Evolutionary conservation across 2,113 vertebrate genomes (phyloP).

Genomic region (Atlantisia rogersi): DNA sequence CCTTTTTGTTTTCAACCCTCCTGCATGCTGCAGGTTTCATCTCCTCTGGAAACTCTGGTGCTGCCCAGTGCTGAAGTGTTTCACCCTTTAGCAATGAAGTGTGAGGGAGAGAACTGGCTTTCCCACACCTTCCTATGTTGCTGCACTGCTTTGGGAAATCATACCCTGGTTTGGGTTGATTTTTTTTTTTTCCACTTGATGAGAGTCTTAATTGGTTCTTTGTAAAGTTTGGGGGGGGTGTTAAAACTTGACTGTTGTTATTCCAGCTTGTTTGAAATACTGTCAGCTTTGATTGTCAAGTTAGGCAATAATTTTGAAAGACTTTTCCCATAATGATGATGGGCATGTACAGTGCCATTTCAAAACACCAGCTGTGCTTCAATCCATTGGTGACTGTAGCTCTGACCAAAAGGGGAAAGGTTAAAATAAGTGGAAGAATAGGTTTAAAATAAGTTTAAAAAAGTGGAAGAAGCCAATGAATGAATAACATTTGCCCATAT

Average conservation of each 20-base stretch:
- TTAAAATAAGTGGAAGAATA: background rate
- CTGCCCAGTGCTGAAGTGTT: background rate
- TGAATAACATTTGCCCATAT: accelerated
- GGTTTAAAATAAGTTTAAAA: background rate
- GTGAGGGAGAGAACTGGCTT: background rate
- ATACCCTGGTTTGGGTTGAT: background rate
- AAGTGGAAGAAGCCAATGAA: background rate
- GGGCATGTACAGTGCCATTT: background rate
- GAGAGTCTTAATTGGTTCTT: background rate
- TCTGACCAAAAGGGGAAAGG: background rate
- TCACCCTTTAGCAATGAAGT: background rate
- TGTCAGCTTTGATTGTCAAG: background rate
- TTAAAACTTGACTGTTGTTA: background rate
- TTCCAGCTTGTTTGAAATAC: background rate
- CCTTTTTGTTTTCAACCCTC: background rate
- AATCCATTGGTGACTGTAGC: background rate
- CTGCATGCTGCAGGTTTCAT: background rate
- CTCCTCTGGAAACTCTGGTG: background rate
- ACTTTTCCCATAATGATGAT: background rate
- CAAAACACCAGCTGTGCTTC: background rate
- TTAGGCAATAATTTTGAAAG: background rate
- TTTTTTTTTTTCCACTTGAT: background rate
- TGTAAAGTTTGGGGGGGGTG: background rate
- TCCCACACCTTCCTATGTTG: background rate
- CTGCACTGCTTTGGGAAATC: background rate